Evolutionary conservation across 2,113 vertebrate genomes (phyloP).

Genomic region (Amblyornis subalaris): DNA sequence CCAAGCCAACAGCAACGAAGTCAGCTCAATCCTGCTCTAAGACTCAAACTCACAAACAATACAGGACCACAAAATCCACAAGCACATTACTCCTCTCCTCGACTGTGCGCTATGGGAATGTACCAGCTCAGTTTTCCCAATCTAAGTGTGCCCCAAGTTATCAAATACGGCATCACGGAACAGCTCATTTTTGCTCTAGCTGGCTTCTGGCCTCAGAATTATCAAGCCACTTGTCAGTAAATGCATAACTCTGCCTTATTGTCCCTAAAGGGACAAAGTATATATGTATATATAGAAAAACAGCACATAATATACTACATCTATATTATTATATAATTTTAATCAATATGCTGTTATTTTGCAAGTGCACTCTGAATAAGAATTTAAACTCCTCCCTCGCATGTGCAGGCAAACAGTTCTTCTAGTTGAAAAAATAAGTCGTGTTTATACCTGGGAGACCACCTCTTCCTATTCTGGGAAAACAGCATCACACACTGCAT

Average conservation of each 20-base stretch:
- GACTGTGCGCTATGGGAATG: accelerated
- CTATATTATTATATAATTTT: neutral
- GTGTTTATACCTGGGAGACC: accelerated
- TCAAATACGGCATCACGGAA: neutral
- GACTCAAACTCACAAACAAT: neutral
- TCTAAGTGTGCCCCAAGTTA: neutral
- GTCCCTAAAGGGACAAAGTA: neutral
- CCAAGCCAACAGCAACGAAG: neutral
- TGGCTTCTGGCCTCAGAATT: neutral
- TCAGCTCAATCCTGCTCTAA: neutral
- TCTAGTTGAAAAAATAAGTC: neutral
- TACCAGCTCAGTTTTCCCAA: neutral
- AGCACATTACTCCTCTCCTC: neutral
- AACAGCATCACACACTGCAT: neutral
- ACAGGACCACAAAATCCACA: neutral
- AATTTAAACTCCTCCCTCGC: neutral
- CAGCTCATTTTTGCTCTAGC: neutral
- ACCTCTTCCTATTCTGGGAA: neutral
- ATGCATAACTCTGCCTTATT: neutral
- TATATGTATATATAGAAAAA: neutral
- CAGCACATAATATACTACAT: neutral
- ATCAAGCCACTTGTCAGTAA: neutral
- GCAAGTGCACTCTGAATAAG: neutral
- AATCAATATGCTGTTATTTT: neutral
- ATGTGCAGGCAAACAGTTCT: neutral